A percentile compares a stretch with the other conserved stretches of the same genome.
These are phyloP conservation scores for Camelus dromedarius DNA, from an alignment of 2,113 vertebrate species.

Conservation along the genomic window DNA sequence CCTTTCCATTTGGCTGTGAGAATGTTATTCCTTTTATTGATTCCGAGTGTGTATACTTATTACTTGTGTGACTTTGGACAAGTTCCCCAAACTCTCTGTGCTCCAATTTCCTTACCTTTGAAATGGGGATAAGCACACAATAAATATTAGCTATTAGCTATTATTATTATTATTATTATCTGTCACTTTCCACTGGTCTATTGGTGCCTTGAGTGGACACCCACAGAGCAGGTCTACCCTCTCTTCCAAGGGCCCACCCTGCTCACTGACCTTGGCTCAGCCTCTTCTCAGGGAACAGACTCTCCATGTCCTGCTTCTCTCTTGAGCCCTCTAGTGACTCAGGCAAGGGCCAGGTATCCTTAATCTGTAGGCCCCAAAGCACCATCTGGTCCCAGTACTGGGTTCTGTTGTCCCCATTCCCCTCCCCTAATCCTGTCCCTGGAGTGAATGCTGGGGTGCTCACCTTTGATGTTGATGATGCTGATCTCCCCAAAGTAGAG, in stretches of 20 bases:
- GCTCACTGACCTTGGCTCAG: background rate
- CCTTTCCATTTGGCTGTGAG: slow-evolving; percentile 41
- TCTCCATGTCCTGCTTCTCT: background rate
- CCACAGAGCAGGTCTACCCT: background rate
- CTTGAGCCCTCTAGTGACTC: slow-evolving; percentile 9
- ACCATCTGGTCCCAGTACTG: background rate
- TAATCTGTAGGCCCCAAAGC: background rate
- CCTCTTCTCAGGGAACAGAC: slow-evolving; percentile 25
- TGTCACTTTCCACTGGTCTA: background rate
- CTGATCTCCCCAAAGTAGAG: slow-evolving; percentile 98
- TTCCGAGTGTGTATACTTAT: background rate
- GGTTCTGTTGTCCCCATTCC: background rate
- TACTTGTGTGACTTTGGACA: background rate
- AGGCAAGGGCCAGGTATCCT: background rate
- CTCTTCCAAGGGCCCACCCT: background rate
- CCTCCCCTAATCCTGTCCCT: background rate
- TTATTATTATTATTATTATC: background rate
- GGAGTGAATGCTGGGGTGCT: background rate
- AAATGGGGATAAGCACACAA: background rate
- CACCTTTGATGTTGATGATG: slow-evolving; percentile 96
- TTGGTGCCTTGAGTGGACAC: background rate
- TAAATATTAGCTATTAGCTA: background rate
- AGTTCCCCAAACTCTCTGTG: background rate
- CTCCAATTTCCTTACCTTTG: slow-evolving; percentile 2
- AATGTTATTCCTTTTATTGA: background rate